These are phyloP conservation scores for Melanotaenia parkinsoni DNA, from an alignment of 2,797 vertebrate species.

Conservation along the genomic window DNA sequence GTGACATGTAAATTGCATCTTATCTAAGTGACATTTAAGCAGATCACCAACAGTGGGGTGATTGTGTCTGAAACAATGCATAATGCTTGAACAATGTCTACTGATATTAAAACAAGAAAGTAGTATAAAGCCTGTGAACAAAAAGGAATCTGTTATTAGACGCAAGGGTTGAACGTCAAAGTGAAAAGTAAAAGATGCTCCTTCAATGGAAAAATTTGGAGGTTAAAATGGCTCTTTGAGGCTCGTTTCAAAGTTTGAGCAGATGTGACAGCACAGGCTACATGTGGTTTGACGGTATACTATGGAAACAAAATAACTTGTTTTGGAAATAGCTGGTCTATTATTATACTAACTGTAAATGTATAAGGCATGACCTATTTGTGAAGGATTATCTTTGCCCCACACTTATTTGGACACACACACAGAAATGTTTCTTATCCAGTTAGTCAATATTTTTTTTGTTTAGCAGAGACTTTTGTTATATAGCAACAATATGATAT, in stretches of 20 bases:
- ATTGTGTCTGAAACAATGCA: conserved; percentile 1
- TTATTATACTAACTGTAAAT: not conserved
- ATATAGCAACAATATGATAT: too few relatives aligned
- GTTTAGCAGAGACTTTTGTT: too few relatives aligned
- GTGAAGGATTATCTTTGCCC: too few relatives aligned
- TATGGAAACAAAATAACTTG: conserved; percentile 39
- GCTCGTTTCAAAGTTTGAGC: conserved; percentile 6
- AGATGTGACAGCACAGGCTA: not conserved
- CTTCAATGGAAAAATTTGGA: conserved; percentile 48
- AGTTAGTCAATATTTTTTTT: too few relatives aligned
- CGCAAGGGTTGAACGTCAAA: conserved; percentile 17
- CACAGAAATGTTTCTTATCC: too few relatives aligned
- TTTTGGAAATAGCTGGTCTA: conserved; percentile 27
- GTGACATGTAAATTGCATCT: conserved; percentile 31
- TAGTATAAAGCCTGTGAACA: not conserved
- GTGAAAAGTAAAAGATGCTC: conserved; percentile 12
- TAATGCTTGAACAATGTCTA: not conserved
- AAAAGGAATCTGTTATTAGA: not conserved
- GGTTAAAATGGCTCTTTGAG: conserved; percentile 18
- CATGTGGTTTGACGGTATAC: conserved; percentile 33
- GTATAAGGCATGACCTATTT: not conserved
- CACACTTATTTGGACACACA: too few relatives aligned
- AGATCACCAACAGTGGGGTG: conserved; percentile 9
- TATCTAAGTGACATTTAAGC: conserved; percentile 20
- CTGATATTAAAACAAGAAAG: not conserved